Conservation (phyloP, 2,888 invertebrate species). For the Noctuana brunneofusca region DNA sequence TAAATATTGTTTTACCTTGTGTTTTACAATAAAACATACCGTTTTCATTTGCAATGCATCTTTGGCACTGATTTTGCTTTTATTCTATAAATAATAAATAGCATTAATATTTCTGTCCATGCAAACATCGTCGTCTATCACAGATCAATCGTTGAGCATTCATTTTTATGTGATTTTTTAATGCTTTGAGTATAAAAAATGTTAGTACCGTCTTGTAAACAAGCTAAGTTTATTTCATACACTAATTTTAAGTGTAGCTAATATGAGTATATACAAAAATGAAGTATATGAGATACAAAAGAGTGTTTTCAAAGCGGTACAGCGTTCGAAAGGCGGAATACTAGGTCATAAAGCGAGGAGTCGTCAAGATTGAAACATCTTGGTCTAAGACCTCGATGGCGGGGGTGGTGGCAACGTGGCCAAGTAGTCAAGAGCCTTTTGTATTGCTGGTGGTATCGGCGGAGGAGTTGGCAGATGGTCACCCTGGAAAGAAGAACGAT, state of each 20-base stretch:
- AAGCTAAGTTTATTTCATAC: conserved; percentile 42
- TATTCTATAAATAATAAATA: conserved; percentile 67
- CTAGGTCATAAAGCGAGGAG: conserved; percentile 34
- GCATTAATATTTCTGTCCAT: conserved; percentile 58
- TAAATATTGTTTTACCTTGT: conserved; percentile 33
- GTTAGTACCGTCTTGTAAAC: conserved; percentile 56
- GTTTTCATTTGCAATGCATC: conserved; percentile 70
- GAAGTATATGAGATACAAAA: conserved; percentile 31
- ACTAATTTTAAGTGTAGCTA: conserved; percentile 14
- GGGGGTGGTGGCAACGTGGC: conserved; percentile 84
- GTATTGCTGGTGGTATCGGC: conserved; percentile 89
- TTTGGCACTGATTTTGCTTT: conserved; percentile 79
- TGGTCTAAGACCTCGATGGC: conserved; percentile 54
- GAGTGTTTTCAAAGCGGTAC: conserved; percentile 57
- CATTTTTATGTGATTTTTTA: conserved; percentile 67
- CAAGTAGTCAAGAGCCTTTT: conserved; percentile 88
- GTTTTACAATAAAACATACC: conserved; percentile 40
- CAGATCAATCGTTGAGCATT: conserved; percentile 74
- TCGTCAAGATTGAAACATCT: conserved; percentile 27
- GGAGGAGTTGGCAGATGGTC: conserved; percentile 90
- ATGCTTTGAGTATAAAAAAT: conserved; percentile 58
- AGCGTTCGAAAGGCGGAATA: conserved; percentile 47
- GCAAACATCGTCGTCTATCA: conserved; percentile 70
- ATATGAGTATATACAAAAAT: conserved; percentile 32
- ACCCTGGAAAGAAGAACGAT: conserved; percentile 70